Evolutionary conservation across 2,113 vertebrate species (phyloP).

Genomic region (Siphamia tubifer): DNA sequence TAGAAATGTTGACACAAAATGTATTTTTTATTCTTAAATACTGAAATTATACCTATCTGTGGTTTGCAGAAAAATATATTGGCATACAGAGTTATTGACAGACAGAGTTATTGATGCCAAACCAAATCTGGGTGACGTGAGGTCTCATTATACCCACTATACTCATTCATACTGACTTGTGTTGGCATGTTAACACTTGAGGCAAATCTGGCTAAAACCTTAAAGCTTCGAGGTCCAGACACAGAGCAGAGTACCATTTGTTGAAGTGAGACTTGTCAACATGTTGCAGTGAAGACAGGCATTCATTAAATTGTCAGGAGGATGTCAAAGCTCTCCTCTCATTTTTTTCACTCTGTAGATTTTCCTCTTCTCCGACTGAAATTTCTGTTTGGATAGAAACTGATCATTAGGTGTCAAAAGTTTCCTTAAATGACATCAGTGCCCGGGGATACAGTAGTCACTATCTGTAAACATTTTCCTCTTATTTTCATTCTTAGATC

Average conservation of each 20-base stretch:
- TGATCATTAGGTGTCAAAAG: constrained; percentile 8
- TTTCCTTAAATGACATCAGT: background rate
- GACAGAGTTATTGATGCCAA: constrained; percentile 12
- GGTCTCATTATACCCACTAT: background rate
- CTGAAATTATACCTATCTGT: too few relatives aligned
- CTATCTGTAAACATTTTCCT: constrained; percentile 30
- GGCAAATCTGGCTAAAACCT: constrained; percentile 16
- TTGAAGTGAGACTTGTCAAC: constrained; percentile 30
- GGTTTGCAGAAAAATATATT: too few relatives aligned
- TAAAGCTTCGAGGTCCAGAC: background rate
- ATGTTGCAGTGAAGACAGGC: constrained; percentile 13
- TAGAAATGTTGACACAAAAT: too few relatives aligned
- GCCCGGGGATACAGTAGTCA: too few relatives aligned
- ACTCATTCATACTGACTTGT: background rate
- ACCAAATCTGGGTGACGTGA: background rate
- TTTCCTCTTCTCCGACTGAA: constrained; percentile 4
- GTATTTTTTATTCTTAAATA: too few relatives aligned
- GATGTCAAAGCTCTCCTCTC: constrained; percentile 14
- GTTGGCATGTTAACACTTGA: constrained; percentile 27
- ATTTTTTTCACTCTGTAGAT: background rate
- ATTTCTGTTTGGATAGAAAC: constrained; percentile 23
- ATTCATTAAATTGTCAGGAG: constrained; percentile 23
- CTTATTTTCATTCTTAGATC: constrained; percentile 22
- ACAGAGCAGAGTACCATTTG: background rate
- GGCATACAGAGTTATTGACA: too few relatives aligned